Conservation (phyloP, 2,113 vertebrate genomes). For the Lepisosteus oculatus region DNA sequence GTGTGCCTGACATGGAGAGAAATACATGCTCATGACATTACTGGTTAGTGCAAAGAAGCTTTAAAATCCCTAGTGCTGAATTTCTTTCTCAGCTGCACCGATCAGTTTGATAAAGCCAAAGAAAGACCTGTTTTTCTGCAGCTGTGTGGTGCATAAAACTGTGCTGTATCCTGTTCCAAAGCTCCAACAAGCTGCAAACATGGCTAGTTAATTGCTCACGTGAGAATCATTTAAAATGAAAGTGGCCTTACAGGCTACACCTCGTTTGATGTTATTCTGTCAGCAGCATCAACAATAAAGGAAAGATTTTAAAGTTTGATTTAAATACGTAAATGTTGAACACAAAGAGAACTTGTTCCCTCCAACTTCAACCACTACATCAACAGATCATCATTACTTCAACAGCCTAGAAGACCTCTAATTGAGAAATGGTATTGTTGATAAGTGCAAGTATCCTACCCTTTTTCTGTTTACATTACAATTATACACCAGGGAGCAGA, state of each 20-base stretch:
- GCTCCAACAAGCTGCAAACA: background rate
- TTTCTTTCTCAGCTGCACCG: background rate
- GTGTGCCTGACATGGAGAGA: background rate
- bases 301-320: background rate
- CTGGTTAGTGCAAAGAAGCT: background rate
- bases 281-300: background rate
- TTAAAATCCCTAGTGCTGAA: background rate
- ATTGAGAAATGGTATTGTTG: background rate
- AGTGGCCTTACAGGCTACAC: background rate
- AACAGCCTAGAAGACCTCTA: background rate
- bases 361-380: background rate
- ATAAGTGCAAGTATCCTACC: background rate
- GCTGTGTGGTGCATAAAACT: background rate
- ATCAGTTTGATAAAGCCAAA: background rate
- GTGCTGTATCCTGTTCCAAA: background rate
- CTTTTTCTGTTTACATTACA: no score
- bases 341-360: background rate
- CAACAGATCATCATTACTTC: background rate
- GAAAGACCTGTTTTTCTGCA: background rate
- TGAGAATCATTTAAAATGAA: background rate
- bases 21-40: no score
- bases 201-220: background rate
- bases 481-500: no score
- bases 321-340: background rate
- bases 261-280: background rate